Evolutionary conservation across 2,113 vertebrate species (phyloP).

Genomic region (Cheirogaleus medius): DNA sequence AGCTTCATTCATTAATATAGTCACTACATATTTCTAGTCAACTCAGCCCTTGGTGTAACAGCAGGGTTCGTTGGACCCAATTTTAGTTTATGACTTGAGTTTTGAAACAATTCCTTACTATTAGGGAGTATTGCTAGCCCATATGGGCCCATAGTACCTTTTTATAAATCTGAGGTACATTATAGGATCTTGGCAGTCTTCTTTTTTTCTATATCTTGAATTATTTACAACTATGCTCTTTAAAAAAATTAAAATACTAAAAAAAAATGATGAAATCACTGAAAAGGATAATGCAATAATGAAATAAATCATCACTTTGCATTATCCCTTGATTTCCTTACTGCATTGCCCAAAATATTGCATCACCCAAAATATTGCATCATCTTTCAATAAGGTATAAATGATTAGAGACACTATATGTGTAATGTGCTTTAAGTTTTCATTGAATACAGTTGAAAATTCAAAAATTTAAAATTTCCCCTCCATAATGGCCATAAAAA

Average conservation of each 20-base stretch:
- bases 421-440: not conserved
- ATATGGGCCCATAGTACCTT: not conserved
- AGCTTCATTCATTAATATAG: not conserved
- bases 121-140: not conserved
- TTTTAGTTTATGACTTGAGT: not conserved
- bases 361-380: not conserved
- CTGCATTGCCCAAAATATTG: not conserved
- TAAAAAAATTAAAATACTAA: not conserved
- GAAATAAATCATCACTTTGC: not conserved
- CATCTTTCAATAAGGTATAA: not conserved
- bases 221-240: constrained; percentile 5
- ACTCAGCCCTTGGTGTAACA: not conserved
- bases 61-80: not conserved
- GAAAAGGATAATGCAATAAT: not conserved
- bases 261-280: not conserved
- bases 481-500: not conserved
- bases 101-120: not conserved
- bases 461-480: not conserved
- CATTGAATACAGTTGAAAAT: not conserved
- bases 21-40: not conserved
- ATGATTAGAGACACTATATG: not conserved
- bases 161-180: not conserved
- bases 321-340: not conserved
- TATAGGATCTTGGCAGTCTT: not conserved
- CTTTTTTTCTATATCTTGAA: not conserved